Evolutionary conservation across 2,888 invertebrate genomes (phyloP).

Genomic region (Pantelozetes paolii): DNA sequence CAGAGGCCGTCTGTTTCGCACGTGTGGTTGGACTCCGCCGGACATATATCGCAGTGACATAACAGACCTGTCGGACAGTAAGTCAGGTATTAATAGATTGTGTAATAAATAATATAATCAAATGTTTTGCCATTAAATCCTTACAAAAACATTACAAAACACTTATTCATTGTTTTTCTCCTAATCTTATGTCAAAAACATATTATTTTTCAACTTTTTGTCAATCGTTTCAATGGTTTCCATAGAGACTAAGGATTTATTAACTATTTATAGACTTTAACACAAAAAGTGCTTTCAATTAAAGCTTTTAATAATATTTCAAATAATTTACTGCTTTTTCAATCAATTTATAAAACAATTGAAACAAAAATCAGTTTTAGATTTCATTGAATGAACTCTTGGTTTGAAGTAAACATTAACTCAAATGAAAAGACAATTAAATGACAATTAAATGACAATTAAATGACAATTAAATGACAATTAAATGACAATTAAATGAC

Average conservation of each 20-base stretch:
- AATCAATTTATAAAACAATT: no score
- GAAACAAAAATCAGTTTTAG: no score
- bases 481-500: background rate
- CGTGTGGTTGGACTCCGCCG: constrained; percentile 67
- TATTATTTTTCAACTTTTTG: no score
- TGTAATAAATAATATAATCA: background rate
- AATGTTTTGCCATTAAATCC: no score
- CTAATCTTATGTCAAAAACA: no score
- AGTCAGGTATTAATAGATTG: background rate
- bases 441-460: background rate
- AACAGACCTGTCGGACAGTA: constrained; percentile 61
- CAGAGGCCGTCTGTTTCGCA: constrained; percentile 86
- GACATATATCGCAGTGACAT: constrained; percentile 77
- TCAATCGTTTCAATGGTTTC: background rate
- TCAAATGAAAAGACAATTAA: no score
- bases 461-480: background rate
- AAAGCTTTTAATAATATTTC: no score
- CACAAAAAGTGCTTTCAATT: background rate
- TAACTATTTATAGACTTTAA: background rate
- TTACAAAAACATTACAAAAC: no score
- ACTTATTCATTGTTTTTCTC: no score
- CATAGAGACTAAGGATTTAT: constrained; percentile 4
- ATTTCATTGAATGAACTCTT: no score
- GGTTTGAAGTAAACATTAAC: no score
- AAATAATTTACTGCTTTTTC: no score